Evolutionary conservation across 1,140 invertebrate species (phyloP), one percentile per base, ranked within the genome.

Genomic region (Dolichoris vasculosae): DNA sequence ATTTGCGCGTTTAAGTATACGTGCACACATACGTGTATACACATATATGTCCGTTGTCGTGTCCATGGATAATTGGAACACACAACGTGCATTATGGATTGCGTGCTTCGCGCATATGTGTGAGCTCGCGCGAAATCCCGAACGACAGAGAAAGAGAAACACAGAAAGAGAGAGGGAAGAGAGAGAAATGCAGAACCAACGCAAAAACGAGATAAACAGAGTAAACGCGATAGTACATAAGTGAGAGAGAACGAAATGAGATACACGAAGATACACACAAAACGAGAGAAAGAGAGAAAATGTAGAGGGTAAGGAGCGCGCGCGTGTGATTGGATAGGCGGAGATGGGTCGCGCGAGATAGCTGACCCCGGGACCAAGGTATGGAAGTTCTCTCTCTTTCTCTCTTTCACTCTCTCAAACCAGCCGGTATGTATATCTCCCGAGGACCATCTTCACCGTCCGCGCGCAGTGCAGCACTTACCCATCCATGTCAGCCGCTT

Each of bases 341-440:
- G 92, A 93, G 92, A 93, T 93, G 92, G 92, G 92, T 92, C 92
- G 92, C 92, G 89, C 90, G 89, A 93, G 92, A 93, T 93, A 93
- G 91, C 91, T 93, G 92, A 93, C 92, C 92, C 92, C 92, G 91
- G 91, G 90, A 90, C 90, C 90, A 35, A 46, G 55, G 40, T 43
- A 89, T 89, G 88, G 83, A 69, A 67, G 35, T 43, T 43, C 63
- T 32, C 78, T 38, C 76, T 78, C 51, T 55, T 32, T 80, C 78
- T 67, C 59, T 67, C 59, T 73, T 48, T n/a, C 26, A 23, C 81
- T n/a, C 1, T 40, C 40, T 69, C 32, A 23, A 40, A 8, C 32
- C 32, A 63, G 55, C 78, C 78, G n/a, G 85, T 89, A 88, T 89
- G 87, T 92, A 91, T 93, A 93, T 92, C 91, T 93, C 38, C 88